Evolutionary conservation across 1,140 invertebrate species (phyloP).

Genomic region (Idris sp.): DNA sequence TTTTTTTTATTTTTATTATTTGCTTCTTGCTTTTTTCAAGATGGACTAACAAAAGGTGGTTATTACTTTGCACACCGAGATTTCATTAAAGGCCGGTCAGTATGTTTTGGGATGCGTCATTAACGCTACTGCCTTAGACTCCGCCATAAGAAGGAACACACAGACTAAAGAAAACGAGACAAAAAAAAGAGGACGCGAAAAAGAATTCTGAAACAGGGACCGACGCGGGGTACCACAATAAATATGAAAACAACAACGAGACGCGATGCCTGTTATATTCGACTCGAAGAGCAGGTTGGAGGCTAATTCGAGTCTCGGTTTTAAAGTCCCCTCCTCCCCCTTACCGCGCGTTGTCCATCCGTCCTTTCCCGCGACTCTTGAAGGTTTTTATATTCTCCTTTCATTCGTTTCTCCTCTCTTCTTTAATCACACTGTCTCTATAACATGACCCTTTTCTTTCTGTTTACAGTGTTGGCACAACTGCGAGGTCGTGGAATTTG

Average conservation of each 20-base stretch:
- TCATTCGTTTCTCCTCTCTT: too few relatives aligned
- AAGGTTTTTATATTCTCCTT: too few relatives aligned
- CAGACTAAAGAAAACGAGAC: background rate
- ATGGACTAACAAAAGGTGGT: slow-evolving; percentile 22
- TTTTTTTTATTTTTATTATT: too few relatives aligned
- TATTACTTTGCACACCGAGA: slow-evolving; percentile 37
- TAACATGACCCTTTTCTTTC: slow-evolving; percentile 63
- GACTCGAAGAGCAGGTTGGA: slow-evolving; percentile 72
- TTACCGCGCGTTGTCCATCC: too few relatives aligned
- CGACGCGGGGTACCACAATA: slow-evolving; percentile 72
- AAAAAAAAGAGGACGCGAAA: slow-evolving; percentile 20
- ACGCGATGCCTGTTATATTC: slow-evolving; percentile 69
- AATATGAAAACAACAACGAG: slow-evolving; percentile 78
- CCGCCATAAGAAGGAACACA: slow-evolving; percentile 25
- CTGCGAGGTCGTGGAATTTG: slow-evolving; percentile 86
- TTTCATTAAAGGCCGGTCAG: slow-evolving; percentile 14
- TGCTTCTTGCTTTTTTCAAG: background rate
- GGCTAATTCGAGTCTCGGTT: slow-evolving; percentile 70
- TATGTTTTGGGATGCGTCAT: slow-evolving; percentile 70
- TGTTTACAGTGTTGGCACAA: slow-evolving; percentile 89
- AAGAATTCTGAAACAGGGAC: slow-evolving; percentile 65
- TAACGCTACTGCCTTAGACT: slow-evolving; percentile 62
- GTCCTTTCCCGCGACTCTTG: too few relatives aligned
- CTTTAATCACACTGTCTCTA: too few relatives aligned
- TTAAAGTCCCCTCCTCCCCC: slow-evolving; percentile 29